Base-by-base conservation (phyloP, 1,140 invertebrate genomes). In the Rhagoletis pomonella region DNA sequence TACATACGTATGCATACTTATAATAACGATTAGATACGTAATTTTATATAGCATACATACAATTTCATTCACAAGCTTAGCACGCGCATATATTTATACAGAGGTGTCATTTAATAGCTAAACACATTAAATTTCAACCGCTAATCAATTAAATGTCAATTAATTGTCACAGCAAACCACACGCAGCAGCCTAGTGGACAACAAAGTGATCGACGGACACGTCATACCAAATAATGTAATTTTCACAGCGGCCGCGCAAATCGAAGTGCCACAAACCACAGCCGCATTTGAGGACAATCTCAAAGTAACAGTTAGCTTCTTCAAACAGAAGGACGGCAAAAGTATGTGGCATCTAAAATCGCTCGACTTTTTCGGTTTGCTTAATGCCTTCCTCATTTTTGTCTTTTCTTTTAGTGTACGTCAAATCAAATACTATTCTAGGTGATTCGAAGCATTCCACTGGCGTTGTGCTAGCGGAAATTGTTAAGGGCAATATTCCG, bases 401-500 rank as follows among this genome's bases (percentile, higher is more conserved):
- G 4, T 42, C 50, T 81, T 42, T 90, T 67, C 10, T 93, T 94
- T 88, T 93, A 98, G 97, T 96, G 91, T 97, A 97, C 91, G 97
- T 98, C 1, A 97, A 97, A 90, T 98, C 97, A 47, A 97, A 98
- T 91, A 98, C 97, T 0, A 92, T 97, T 6, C 92, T 96, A n/a
- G 96, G 96, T 10, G 96, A 97, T 90, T 92, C 94, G 1, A 95
- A 95, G 87, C 97, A 98, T 91, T 94, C 95, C 0, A 94, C 95
- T 50, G 98, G 97, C 14, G 96, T 97, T 5, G 97, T 98, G 4
- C 90, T 98, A 29, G 96, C 97, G 3, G 96, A 98, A 92, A 97
- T 99, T 87, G 95, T 98, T 1, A 96, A 96, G 92, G 96, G 96
- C n/a, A 98, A 99, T 93, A 98, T 99, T 89, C 97, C 98, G 0